Base-by-base conservation (phyloP, 2,888 invertebrate species). In the Eustalomyia histrio region DNA sequence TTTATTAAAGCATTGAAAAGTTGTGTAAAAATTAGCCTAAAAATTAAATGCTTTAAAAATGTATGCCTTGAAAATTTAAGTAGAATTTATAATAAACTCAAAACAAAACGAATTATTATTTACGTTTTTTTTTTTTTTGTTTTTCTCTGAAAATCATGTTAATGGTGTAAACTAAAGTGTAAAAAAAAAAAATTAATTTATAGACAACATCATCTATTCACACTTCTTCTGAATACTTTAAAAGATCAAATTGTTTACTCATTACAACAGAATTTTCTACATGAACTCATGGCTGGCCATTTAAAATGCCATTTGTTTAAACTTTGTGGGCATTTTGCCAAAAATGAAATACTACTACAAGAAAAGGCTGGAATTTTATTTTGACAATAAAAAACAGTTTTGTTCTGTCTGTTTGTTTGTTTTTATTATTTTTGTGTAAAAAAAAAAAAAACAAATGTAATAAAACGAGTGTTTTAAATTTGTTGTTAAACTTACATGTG, bases 271-370 rank as follows among this genome's bases (percentile, higher is more conserved):
- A 69, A 65, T 74, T n/a, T 58, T 58, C 18, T 43, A 12, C 58
- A 39, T 57, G 47, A 69, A 35, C 35, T 64, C 52, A 52, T 53
- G 43, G 50, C 47, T 43, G 21, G 35, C 7, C 72, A 57, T 72
- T 72, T 72, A 80, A 80, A 73, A 58, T 68, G 69, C 69, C 53
- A 74, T 76, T 80, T 76, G 64, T 80, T 65, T 39, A 55, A 71
- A 64, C 29, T 61, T 0, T 39, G 16, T 53, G 53, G 65, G 65
- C 65, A 65, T 53, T 53, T 67, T 55, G 67, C 67, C 67, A 67
- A 43, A 67, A 18, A 52, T 64, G 16, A 33, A 50, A 29, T 33
- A 29, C 29, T 29, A 29, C 29, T 29, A 50, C n/a, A 24, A 16
- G 6, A 64, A 33, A 52, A 53, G 17, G n/a, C 67, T 74, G 74